Conservation (phyloP, 2,888 invertebrate genomes). For the Crossocerus cetratus region DNA sequence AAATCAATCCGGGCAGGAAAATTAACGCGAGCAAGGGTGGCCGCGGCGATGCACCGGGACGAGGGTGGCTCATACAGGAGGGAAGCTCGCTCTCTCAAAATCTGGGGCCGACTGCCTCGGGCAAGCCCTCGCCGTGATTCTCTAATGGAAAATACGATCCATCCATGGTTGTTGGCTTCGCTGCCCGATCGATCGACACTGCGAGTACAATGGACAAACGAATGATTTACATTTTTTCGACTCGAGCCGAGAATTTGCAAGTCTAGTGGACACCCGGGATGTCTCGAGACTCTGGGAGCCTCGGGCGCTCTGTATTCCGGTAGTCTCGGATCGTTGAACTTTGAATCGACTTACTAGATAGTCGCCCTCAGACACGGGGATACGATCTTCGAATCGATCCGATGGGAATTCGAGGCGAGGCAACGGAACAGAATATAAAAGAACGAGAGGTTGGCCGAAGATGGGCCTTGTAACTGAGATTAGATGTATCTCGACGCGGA, state of each 20-base stretch:
- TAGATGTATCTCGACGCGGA: too few species aligned
- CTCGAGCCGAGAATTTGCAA: constrained; percentile 1
- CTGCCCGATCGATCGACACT: constrained; percentile 13
- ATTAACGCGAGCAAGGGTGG: constrained; percentile 41
- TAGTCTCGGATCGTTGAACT: too few species aligned
- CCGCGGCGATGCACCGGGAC: constrained; percentile 7
- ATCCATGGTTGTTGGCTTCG: too few species aligned
- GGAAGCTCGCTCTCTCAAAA: neutral
- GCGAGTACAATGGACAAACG: neutral
- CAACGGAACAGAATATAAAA: too few species aligned
- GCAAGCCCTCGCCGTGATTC: neutral
- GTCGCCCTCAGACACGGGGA: too few species aligned
- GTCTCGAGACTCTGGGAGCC: neutral
- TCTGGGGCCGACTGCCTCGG: neutral
- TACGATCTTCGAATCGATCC: too few species aligned
- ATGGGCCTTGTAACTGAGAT: too few species aligned
- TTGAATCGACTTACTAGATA: too few species aligned
- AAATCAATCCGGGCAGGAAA: constrained; percentile 50
- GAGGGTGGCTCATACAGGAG: constrained; percentile 18
- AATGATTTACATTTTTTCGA: constrained; percentile 1
- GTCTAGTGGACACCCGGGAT: neutral
- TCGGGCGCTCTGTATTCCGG: too few species aligned
- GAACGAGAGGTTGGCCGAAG: too few species aligned
- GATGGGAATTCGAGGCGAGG: too few species aligned
- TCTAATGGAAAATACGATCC: neutral